Evolutionary conservation across 1,140 invertebrate species (phyloP), one percentile per base, ranked within the genome.

Genomic region (Archegozetes longisetosus): DNA sequence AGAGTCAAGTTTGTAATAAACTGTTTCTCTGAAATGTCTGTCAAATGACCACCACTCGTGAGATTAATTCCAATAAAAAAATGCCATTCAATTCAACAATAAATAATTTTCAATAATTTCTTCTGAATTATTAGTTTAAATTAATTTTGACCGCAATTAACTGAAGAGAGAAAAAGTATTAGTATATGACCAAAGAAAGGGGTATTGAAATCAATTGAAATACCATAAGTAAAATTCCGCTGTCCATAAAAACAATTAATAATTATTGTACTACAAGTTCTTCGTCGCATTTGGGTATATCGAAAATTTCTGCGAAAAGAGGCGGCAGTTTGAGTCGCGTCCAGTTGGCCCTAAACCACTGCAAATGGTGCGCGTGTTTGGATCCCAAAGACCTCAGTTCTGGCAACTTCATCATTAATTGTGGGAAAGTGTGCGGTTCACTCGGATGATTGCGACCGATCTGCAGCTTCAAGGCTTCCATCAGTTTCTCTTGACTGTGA

Each of bases 301-400:
- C 92, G 73, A 94, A 96, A 66, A 95, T 94, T 75, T 97, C 92
- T 25, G 91, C 88, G 72, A 93, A 96, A 40, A 97, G 79, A 1
- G 90, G 88, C 29, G 91, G 91, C 54, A 71, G 65, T 61, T 82
- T 79, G 32, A 93, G 77, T 66, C 84, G 82, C 58, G 79, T 79
- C 89, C 89, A 94, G 73, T 92, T 84, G 60, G 80, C 74, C 62
- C 89, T 79, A 71, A 89, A 92, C 88, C 90, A 96, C 67, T 86
- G 81, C 63, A 96, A 77, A 64, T 91, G 83, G 66, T 84, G 82
- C 62, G 82, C 79, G 72, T 95, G 90, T 65, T 84, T 83, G 20
- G 77, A 78, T 1, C 90, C 88, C n/a, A 96, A 77, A 28, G 80
- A 79, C 51, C 84, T 76, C 53, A 94, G 75, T 70, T 94, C 88